These are phyloP conservation scores for Anguilla pacifica DNA, from an alignment of 2,797 vertebrate genomes.

Conservation along the genomic window DNA sequence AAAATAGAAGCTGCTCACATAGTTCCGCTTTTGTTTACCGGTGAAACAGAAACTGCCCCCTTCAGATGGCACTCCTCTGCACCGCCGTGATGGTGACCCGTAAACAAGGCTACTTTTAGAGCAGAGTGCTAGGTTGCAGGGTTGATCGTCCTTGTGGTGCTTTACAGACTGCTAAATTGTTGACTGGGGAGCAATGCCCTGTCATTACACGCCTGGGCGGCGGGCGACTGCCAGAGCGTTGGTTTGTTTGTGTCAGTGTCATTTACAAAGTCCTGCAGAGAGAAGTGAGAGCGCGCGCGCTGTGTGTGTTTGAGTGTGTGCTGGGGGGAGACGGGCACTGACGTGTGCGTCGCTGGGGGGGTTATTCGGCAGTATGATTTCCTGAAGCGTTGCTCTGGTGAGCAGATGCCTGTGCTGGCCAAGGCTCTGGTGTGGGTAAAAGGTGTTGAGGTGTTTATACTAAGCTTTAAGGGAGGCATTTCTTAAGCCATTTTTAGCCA, in stretches of 20 bases:
- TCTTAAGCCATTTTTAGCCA: neutral
- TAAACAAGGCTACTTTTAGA: conserved; percentile 6
- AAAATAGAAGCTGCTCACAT: neutral
- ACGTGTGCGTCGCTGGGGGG: neutral
- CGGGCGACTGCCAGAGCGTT: neutral
- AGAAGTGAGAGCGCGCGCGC: too few relatives aligned
- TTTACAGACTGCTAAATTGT: neutral
- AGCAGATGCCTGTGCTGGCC: neutral
- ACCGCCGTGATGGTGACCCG: neutral
- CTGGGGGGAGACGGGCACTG: neutral
- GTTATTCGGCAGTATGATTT: neutral
- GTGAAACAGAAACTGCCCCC: neutral
- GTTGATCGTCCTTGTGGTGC: neutral
- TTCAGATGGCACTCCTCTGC: neutral
- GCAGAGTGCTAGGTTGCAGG: neutral
- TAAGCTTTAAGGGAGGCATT: neutral
- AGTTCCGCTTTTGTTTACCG: neutral
- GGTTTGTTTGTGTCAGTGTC: neutral
- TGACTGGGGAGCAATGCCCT: neutral
- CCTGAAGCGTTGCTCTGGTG: neutral
- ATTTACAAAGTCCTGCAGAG: neutral
- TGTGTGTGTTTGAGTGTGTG: neutral
- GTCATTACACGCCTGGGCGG: neutral
- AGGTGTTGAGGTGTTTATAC: conserved; percentile 3
- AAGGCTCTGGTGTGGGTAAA: neutral